Evolutionary conservation across 2,113 vertebrate species (phyloP).

Genomic region (Anoura caudifer): DNA sequence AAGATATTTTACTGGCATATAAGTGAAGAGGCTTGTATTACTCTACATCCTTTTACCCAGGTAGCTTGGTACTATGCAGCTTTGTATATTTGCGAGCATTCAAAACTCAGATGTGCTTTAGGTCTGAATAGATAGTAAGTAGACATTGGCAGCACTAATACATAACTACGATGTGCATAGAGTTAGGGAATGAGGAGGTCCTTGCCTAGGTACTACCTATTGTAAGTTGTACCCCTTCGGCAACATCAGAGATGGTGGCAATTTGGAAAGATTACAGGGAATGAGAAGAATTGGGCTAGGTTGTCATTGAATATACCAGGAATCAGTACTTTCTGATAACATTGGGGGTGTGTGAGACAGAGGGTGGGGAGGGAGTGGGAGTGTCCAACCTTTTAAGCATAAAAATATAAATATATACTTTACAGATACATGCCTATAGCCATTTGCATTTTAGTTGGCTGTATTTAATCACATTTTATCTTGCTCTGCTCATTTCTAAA

Average conservation of each 20-base stretch:
- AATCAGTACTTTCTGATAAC: not conserved
- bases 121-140: not conserved
- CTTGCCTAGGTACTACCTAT: not conserved
- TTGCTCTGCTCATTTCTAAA: constrained; percentile 49
- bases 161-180: not conserved
- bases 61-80: not conserved
- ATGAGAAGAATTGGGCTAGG: not conserved
- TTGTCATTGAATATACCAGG: not conserved
- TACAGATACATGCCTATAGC: not conserved
- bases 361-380: no score
- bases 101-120: constrained; percentile 24
- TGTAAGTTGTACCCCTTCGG: not conserved
- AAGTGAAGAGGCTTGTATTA: not conserved
- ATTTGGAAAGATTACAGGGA: not conserved
- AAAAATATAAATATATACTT: constrained; percentile 9
- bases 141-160: not conserved
- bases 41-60: not conserved
- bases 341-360: not conserved
- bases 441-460: constrained; percentile 34
- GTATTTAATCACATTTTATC: constrained; percentile 29
- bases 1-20: not conserved
- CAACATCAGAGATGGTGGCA: not conserved
- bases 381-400: not conserved
- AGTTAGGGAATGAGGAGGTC: not conserved
- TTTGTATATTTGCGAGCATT: not conserved